A percentile compares a stretch with the other conserved stretches of the same genome.
Conservation (phyloP, 2,113 vertebrate species). For the Chascanopsetta lugubris region DNA sequence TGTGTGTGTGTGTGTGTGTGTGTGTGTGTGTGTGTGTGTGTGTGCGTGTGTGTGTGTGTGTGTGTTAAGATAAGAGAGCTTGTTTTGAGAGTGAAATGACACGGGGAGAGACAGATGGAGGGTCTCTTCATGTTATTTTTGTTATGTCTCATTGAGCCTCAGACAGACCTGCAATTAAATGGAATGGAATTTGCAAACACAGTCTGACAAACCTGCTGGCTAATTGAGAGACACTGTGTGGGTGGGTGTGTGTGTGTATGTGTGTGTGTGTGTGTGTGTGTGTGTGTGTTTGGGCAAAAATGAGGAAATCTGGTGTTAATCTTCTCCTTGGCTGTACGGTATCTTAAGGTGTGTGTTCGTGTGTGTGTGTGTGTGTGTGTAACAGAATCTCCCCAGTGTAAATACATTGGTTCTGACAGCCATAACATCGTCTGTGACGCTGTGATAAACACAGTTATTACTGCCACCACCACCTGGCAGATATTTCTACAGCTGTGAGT, state of each 20-base stretch:
- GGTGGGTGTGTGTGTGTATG: conserved; percentile 31
- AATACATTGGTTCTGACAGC: conserved; percentile 59
- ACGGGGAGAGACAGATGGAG: conserved; percentile 54
- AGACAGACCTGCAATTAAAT: conserved; percentile 73
- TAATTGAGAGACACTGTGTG: conserved; percentile 65
- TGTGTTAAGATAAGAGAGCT: conserved; percentile 27
- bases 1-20: conserved; percentile 1
- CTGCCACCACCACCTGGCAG: conserved; percentile 21
- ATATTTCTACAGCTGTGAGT: conserved; percentile 64
- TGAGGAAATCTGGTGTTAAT: conserved; percentile 66
- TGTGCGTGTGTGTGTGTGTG: background rate
- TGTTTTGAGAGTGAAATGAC: conserved; percentile 55
- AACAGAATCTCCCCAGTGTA: conserved; percentile 62
- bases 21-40: background rate
- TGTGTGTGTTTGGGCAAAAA: too few species aligned
- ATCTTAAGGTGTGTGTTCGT: conserved; percentile 38
- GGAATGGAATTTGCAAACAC: conserved; percentile 70
- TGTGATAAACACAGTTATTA: conserved; percentile 60
- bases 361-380: conserved; percentile 25
- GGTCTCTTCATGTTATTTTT: conserved; percentile 65
- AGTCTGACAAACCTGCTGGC: conserved; percentile 58
- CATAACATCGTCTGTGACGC: conserved; percentile 59
- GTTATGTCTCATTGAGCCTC: conserved; percentile 71
- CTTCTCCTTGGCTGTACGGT: conserved; percentile 58
- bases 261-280: conserved; percentile 30